A percentile compares a stretch with the other conserved stretches of the same genome.
Evolutionary conservation across 1,140 invertebrate genomes (phyloP).

Genomic region (Camponotus floridanus): DNA sequence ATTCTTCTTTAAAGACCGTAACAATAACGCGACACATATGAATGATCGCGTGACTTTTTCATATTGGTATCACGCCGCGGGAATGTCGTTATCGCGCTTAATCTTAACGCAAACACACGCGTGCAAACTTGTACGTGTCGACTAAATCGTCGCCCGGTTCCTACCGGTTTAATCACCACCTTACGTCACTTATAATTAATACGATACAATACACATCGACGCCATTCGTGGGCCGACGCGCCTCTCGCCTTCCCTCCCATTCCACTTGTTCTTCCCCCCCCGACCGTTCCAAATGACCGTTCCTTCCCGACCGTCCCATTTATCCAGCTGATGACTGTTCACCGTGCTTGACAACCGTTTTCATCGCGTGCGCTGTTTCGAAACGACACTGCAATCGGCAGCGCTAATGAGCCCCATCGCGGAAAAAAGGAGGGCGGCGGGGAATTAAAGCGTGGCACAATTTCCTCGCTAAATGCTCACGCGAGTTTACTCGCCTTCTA

Average conservation of each 20-base stretch:
- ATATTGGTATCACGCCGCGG: conserved; percentile 3
- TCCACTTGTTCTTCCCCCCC: not conserved
- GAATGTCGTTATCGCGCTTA: conserved; percentile 46
- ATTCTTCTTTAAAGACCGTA: not conserved
- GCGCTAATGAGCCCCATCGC: conserved; percentile 2
- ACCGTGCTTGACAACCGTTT: not conserved
- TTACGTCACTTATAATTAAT: conserved; percentile 47
- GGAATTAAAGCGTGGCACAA: conserved; percentile 2
- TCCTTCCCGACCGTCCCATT: not conserved
- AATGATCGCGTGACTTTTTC: conserved; percentile 16
- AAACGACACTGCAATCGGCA: conserved; percentile 22
- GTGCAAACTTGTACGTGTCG: conserved; percentile 6
- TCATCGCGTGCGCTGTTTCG: conserved; percentile 16
- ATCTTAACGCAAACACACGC: conserved; percentile 42
- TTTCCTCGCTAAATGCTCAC: conserved; percentile 30
- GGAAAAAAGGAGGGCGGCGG: not conserved
- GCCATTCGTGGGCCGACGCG: not conserved
- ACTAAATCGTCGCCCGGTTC: conserved; percentile 44
- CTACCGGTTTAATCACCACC: conserved; percentile 38
- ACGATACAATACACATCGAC: conserved; percentile 46
- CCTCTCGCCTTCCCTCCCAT: not conserved
- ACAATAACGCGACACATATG: conserved; percentile 15
- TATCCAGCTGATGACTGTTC: conserved; percentile 34
- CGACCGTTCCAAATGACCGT: conserved; percentile 49
- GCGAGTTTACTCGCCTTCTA: conserved; percentile 43